Percentiles rank a stretch among this genome's conserved stretches.
These are phyloP conservation scores for Acrocyrtus sp. DNA, from an alignment of 2,888 invertebrate genomes.

Conservation along the genomic window DNA sequence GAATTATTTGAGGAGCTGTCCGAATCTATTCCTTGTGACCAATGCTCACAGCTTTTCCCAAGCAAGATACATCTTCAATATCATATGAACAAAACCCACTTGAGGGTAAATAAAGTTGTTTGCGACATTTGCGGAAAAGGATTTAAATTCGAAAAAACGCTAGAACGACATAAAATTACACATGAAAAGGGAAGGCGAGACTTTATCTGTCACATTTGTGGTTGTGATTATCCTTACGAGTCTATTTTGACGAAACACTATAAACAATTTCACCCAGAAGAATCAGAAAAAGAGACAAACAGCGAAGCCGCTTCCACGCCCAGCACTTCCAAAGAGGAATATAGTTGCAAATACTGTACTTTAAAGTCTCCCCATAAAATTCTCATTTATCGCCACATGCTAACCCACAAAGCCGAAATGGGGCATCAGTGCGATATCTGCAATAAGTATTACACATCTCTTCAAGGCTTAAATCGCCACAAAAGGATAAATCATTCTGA, in stretches of 20 bases:
- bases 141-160: not conserved
- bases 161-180: not conserved
- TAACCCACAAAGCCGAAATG: constrained; percentile 5
- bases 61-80: not conserved
- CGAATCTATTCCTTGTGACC: not conserved
- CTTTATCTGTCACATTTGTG: constrained; percentile 23
- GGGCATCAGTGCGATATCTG: constrained; percentile 12
- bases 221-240: constrained; percentile 11
- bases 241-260: not conserved
- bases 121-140: constrained; percentile 26
- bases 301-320: not conserved
- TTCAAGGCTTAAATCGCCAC: not conserved
- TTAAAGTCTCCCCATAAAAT: not conserved
- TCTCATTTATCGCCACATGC: not conserved
- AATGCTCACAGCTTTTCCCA: not conserved
- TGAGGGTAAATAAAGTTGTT: not conserved
- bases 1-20: not conserved
- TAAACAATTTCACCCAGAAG: not conserved
- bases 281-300: not conserved
- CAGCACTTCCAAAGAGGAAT: not conserved
- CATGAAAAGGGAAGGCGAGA: constrained; percentile 16
- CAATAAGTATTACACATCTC: constrained; percentile 1
- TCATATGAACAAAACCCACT: constrained; percentile 4
- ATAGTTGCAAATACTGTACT: constrained; percentile 12
- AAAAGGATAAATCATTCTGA: not conserved